Percentiles rank a stretch among this genome's conserved stretches.
phyloP scores from a whole-genome alignment of 2,888 invertebrate genomes.

The Mantis religiosa region DNA sequence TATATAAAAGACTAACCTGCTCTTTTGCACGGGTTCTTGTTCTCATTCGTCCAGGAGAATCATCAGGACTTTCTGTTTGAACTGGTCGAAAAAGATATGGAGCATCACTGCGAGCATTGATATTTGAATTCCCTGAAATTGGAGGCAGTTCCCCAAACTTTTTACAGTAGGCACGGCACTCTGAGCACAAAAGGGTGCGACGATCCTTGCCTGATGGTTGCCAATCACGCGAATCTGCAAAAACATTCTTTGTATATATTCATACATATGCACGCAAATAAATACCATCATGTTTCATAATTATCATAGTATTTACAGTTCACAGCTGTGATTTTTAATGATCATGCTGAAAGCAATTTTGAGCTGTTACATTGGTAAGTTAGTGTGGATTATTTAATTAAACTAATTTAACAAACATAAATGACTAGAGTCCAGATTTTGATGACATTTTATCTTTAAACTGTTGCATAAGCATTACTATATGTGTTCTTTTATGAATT shows the following conservation, averaged over 20 bases:
- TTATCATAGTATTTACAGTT: too few relatives aligned
- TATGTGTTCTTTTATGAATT: too few relatives aligned
- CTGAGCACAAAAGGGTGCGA: slow-evolving; percentile 61
- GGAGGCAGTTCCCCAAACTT: slow-evolving; percentile 71
- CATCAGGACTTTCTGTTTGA: slow-evolving; percentile 41
- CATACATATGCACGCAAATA: background rate
- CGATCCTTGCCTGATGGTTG: slow-evolving; percentile 70
- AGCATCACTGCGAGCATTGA: slow-evolving; percentile 36
- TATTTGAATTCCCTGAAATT: slow-evolving; percentile 38
- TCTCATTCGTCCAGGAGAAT: slow-evolving; percentile 76
- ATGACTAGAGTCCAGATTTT: too few relatives aligned
- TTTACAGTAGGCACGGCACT: slow-evolving; percentile 71
- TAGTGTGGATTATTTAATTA: too few relatives aligned
- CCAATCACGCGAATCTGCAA: slow-evolving; percentile 63
- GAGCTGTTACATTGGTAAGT: too few relatives aligned
- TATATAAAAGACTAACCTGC: slow-evolving; percentile 46
- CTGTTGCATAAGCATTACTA: too few relatives aligned
- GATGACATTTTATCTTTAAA: too few relatives aligned
- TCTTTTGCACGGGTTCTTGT: slow-evolving; percentile 70
- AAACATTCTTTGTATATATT: background rate
- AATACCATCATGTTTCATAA: background rate
- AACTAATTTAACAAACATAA: too few relatives aligned
- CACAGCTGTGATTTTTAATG: background rate
- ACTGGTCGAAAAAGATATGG: slow-evolving; percentile 52
- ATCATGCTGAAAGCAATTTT: too few relatives aligned